phyloP scores from a whole-genome alignment of 1,140 invertebrate species.

The Drosophila murphyi region DNA sequence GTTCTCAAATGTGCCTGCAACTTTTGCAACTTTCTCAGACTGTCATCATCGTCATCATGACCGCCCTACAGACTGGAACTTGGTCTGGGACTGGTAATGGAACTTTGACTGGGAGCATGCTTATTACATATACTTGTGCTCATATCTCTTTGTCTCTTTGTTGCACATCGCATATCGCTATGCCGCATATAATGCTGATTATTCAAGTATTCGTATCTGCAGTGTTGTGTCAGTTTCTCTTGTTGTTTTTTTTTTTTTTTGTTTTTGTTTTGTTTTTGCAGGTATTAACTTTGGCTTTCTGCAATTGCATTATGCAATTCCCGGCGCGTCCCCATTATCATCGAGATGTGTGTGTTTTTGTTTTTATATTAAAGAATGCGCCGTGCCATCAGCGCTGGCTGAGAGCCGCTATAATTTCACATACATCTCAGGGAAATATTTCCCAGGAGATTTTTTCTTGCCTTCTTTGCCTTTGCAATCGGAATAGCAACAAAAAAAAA shows the following conservation, averaged over 20 bases:
- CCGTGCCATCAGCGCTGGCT: slow-evolving; percentile 17
- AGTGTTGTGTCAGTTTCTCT: slow-evolving; percentile 48
- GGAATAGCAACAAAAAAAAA: neutral
- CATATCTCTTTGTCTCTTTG: slow-evolving; percentile 42
- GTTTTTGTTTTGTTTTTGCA: slow-evolving; percentile 4
- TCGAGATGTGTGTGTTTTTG: slow-evolving; percentile 44
- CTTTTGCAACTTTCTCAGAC: slow-evolving; percentile 76
- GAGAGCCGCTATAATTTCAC: slow-evolving; percentile 48
- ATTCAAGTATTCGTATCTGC: slow-evolving; percentile 49
- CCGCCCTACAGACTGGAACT: slow-evolving; percentile 31
- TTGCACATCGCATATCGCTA: slow-evolving; percentile 25
- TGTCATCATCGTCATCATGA: slow-evolving; percentile 56
- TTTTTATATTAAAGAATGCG: slow-evolving; percentile 41
- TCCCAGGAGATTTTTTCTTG: slow-evolving; percentile 43
- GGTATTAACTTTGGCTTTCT: slow-evolving; percentile 49
- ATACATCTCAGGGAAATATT: slow-evolving; percentile 44
- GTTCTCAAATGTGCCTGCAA: slow-evolving; percentile 33
- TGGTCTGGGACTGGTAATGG: neutral
- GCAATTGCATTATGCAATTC: slow-evolving; percentile 68
- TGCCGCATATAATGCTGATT: slow-evolving; percentile 57
- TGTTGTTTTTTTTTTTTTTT: neutral
- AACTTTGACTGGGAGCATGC: slow-evolving; percentile 6
- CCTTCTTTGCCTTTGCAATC: slow-evolving; percentile 12
- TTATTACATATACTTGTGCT: slow-evolving; percentile 1
- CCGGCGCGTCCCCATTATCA: slow-evolving; percentile 53